phyloP scores from a whole-genome alignment of 2,113 vertebrate genomes.

The Tupaia tana region DNA sequence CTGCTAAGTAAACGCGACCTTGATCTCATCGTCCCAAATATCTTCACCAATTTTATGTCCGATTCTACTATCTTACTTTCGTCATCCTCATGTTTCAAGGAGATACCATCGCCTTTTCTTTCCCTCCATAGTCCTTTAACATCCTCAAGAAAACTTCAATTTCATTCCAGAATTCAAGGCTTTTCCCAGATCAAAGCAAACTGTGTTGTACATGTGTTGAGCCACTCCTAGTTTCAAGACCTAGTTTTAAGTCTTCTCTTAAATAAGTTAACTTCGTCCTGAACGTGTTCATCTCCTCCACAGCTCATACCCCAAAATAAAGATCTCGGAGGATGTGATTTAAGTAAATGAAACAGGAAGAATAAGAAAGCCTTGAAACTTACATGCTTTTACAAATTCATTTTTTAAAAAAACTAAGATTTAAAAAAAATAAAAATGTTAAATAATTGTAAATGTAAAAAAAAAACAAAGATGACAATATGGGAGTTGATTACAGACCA shows the following conservation, averaged over 20 bases:
- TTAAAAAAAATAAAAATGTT: too few species aligned
- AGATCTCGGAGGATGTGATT: not conserved
- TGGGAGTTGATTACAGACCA: too few species aligned
- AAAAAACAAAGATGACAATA: too few species aligned
- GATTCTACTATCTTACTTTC: not conserved
- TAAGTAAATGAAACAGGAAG: not conserved
- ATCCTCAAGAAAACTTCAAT: not conserved
- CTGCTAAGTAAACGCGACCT: conserved; percentile 13
- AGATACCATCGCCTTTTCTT: not conserved
- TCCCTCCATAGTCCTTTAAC: not conserved
- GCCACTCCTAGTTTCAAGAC: not conserved
- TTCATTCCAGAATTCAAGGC: conserved; percentile 37
- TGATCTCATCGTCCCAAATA: conserved; percentile 25
- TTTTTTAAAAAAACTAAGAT: conserved; percentile 24
- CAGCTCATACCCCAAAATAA: conserved; percentile 47
- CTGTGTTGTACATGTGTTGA: not conserved
- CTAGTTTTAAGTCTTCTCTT: not conserved
- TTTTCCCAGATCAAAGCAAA: conserved; percentile 38
- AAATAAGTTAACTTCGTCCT: conserved; percentile 20
- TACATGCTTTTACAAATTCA: conserved; percentile 6
- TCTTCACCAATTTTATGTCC: not conserved
- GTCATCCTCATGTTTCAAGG: conserved; percentile 32
- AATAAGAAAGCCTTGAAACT: conserved; percentile 8
- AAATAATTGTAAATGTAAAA: too few species aligned
- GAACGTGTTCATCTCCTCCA: conserved; percentile 8